Conservation (phyloP, 2,888 invertebrate genomes). For the Troides helena region DNA sequence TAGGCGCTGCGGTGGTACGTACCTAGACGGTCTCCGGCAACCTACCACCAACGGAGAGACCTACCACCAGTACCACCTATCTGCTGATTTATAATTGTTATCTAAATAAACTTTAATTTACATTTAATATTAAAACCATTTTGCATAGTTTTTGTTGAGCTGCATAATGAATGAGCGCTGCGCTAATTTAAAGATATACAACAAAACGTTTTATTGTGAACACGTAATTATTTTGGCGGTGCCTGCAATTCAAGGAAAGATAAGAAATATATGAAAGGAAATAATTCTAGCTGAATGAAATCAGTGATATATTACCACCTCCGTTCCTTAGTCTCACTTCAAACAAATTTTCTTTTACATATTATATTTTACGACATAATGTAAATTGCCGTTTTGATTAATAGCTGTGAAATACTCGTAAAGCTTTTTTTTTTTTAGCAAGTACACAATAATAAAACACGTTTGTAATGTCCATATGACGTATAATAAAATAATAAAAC, state of each 20-base stretch:
- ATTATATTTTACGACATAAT: background rate
- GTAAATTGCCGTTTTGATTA: slow-evolving; percentile 31
- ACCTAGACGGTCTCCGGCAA: too few species aligned
- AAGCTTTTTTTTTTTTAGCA: slow-evolving; percentile 36
- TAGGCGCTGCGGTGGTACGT: too few species aligned
- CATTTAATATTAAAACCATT: background rate
- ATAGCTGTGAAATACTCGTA: slow-evolving; percentile 37
- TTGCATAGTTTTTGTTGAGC: slow-evolving; percentile 1
- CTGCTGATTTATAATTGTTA: too few species aligned
- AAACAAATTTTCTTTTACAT: too few species aligned
- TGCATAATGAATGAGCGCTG: background rate
- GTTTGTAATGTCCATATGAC: slow-evolving; percentile 33
- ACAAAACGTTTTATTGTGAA: slow-evolving; percentile 12
- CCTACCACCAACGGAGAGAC: too few species aligned
- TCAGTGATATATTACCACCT: background rate
- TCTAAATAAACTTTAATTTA: background rate
- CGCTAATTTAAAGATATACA: background rate
- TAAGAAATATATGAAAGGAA: slow-evolving; percentile 1
- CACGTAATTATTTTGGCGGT: slow-evolving; percentile 4
- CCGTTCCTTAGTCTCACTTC: background rate
- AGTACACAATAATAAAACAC: slow-evolving; percentile 38
- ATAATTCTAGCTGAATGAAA: background rate
- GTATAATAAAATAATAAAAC: slow-evolving; percentile 38
- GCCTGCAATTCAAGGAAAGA: background rate
- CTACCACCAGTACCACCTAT: too few species aligned